Evolutionary conservation across 2,113 vertebrate species (phyloP).

Genomic region (Monopterus albus): DNA sequence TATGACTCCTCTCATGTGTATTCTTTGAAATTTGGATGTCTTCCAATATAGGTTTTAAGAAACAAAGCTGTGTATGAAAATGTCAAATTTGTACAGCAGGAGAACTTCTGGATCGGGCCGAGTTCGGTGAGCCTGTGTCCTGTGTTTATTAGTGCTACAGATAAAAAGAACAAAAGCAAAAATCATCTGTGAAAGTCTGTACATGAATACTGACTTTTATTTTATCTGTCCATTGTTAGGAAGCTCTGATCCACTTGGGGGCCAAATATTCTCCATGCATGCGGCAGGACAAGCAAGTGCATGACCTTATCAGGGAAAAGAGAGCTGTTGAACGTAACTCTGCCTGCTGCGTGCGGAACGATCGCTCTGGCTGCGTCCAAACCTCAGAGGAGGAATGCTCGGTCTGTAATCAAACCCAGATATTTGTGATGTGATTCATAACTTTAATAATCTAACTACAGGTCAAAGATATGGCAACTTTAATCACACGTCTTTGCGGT

Average conservation of each 20-base stretch:
- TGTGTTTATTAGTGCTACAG: accelerated
- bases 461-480: not conserved
- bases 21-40: not conserved
- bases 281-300: slow-evolving; percentile 95
- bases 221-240: slow-evolving; percentile 75
- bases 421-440: not conserved
- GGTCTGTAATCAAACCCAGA: slow-evolving; percentile 77
- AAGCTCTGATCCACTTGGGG: slow-evolving; percentile 96
- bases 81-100: slow-evolving; percentile 97
- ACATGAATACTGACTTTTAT: not conserved
- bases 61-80: slow-evolving; percentile 99
- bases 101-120: slow-evolving; percentile 99
- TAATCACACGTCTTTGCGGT: slow-evolving; percentile 13
- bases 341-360: slow-evolving; percentile 95
- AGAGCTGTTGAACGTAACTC: slow-evolving; percentile 91
- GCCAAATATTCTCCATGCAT: slow-evolving; percentile 99
- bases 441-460: not conserved
- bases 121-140: slow-evolving; percentile 88
- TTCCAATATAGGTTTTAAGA: slow-evolving; percentile 88
- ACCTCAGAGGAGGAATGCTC: slow-evolving; percentile 96
- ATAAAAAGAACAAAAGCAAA: not conserved
- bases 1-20: not conserved
- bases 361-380: slow-evolving; percentile 95
- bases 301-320: slow-evolving; percentile 89
- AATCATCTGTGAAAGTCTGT: not conserved